A percentile compares a stretch with the other conserved stretches of the same genome.
These are phyloP conservation scores for Acyrthosiphon pisum DNA, from an alignment of 1,140 invertebrate genomes.

Conservation along the genomic window DNA sequence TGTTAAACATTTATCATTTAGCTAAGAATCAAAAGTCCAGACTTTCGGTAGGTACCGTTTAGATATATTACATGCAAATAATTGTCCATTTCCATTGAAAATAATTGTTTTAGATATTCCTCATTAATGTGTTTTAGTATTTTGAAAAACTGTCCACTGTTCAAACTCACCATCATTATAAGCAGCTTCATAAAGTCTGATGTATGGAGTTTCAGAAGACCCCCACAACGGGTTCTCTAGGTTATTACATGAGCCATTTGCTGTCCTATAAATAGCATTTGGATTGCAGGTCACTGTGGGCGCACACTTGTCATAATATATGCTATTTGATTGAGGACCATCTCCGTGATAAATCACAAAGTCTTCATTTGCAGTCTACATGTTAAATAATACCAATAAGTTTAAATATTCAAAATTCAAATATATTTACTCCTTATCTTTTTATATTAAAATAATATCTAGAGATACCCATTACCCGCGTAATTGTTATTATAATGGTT, in stretches of 20 bases:
- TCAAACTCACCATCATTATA: slow-evolving; percentile 11
- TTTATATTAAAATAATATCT: no score
- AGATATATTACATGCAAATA: background rate
- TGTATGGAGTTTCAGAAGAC: slow-evolving; percentile 75
- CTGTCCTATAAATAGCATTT: slow-evolving; percentile 70
- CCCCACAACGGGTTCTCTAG: slow-evolving; percentile 74
- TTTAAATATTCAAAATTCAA: no score
- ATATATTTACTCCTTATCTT: no score
- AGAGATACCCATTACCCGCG: no score
- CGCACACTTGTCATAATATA: slow-evolving; percentile 20
- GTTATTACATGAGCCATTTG: slow-evolving; percentile 89
- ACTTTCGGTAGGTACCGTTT: background rate
- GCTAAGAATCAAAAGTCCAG: background rate
- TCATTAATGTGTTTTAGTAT: background rate
- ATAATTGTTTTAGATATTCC: no score
- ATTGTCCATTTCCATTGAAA: no score
- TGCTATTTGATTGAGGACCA: background rate
- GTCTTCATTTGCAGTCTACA: background rate
- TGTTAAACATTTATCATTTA: background rate
- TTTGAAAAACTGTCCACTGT: background rate
- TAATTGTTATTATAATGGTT: no score
- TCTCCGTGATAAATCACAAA: background rate
- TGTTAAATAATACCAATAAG: no score
- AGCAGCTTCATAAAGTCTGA: background rate
- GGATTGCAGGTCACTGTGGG: background rate